These are phyloP conservation scores for Ochlodes sylvanus DNA, from an alignment of 2,888 invertebrate genomes.

Conservation along the genomic window DNA sequence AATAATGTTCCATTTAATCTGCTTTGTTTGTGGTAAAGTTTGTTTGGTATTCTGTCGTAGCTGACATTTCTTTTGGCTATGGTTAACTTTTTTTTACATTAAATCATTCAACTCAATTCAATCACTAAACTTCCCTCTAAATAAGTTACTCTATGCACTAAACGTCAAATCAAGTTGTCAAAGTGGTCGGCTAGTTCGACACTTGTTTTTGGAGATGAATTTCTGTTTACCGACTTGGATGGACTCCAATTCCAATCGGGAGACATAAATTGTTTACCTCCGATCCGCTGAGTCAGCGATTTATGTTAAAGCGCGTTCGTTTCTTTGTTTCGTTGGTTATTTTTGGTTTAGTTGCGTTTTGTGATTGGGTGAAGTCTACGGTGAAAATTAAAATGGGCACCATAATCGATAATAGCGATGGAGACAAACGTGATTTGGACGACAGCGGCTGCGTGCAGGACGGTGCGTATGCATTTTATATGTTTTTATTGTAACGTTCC, in stretches of 20 bases:
- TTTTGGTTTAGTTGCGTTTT: constrained; percentile 43
- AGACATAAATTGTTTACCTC: constrained; percentile 55
- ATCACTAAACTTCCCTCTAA: too few species aligned
- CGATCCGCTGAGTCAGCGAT: constrained; percentile 51
- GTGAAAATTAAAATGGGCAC: constrained; percentile 59
- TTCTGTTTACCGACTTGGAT: constrained; percentile 55
- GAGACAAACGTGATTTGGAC: constrained; percentile 52
- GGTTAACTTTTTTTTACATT: too few species aligned
- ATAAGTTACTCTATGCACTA: too few species aligned
- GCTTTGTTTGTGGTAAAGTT: too few species aligned
- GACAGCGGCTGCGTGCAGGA: constrained; percentile 67
- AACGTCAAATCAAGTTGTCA: not conserved
- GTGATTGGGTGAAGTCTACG: constrained; percentile 30
- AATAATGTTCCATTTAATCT: too few species aligned
- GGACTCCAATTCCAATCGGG: constrained; percentile 57
- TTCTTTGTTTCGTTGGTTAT: constrained; percentile 59
- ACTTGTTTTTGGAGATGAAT: constrained; percentile 44
- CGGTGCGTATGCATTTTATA: constrained; percentile 52
- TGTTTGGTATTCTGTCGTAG: too few species aligned
- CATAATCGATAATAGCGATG: constrained; percentile 50
- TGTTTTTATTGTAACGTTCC: constrained; percentile 1
- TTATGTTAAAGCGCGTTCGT: constrained; percentile 46
- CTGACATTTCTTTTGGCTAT: too few species aligned
- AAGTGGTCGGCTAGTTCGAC: constrained; percentile 43
- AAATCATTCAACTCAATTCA: too few species aligned